Evolutionary conservation across 2,888 invertebrate genomes (phyloP).

Genomic region (Apodemia hepburni): DNA sequence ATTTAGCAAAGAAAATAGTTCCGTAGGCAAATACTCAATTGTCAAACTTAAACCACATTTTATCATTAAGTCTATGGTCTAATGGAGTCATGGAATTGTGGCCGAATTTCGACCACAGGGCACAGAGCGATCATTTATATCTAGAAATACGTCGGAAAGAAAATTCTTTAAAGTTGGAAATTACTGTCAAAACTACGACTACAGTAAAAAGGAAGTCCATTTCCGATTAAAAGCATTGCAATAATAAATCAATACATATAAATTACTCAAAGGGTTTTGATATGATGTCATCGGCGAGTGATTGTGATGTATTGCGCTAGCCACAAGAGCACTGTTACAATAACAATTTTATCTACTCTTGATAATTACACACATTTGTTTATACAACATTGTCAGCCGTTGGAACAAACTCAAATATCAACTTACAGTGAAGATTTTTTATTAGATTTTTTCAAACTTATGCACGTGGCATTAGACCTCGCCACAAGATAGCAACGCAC

Average conservation of each 20-base stretch:
- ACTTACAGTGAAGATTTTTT: background rate
- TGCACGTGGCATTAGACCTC: too few species aligned
- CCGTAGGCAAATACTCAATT: too few species aligned
- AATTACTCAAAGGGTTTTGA: background rate
- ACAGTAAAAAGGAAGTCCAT: background rate
- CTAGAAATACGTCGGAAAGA: background rate
- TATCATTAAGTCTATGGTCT: too few species aligned
- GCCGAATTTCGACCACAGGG: too few species aligned
- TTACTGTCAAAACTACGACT: background rate
- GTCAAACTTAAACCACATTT: too few species aligned
- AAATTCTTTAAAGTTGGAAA: background rate
- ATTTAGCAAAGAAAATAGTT: too few species aligned
- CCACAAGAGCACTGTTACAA: background rate
- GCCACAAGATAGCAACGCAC: too few species aligned
- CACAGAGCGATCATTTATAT: background rate
- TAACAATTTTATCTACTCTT: background rate
- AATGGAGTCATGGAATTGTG: too few species aligned
- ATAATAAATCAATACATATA: background rate
- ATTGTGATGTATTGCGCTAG: background rate
- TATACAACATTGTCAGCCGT: background rate
- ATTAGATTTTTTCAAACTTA: too few species aligned
- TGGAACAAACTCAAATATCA: background rate
- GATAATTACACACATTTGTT: background rate
- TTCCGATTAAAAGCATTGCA: background rate
- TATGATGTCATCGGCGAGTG: background rate